phyloP scores from a whole-genome alignment of 2,888 invertebrate species.

The Pollenia amentaria region DNA sequence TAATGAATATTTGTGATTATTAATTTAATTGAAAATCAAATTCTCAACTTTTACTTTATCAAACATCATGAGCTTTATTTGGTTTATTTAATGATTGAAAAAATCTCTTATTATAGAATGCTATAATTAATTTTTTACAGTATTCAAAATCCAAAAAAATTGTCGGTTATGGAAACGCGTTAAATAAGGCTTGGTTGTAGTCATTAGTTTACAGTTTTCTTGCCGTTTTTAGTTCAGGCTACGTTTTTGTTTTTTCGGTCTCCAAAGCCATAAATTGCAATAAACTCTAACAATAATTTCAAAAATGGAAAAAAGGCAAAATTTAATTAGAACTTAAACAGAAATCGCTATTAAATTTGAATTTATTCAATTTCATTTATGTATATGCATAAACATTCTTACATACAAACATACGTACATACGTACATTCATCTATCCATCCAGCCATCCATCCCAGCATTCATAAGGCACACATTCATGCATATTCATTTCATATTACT shows the following conservation, averaged over 20 bases:
- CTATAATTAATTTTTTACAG: neutral
- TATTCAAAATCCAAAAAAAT: neutral
- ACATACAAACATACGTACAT: neutral
- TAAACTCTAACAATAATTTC: conserved; percentile 61
- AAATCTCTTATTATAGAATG: neutral
- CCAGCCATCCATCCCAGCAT: conserved; percentile 6
- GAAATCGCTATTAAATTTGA: conserved; percentile 62
- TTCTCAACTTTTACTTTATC: too few species aligned
- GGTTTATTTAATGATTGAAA: too few species aligned
- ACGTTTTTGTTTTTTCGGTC: conserved; percentile 21
- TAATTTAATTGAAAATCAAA: too few species aligned
- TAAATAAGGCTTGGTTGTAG: conserved; percentile 56
- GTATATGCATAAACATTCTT: conserved; percentile 33
- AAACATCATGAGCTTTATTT: too few species aligned
- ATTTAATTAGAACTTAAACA: conserved; percentile 72
- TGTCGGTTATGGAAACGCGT: conserved; percentile 22
- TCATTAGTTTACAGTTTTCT: conserved; percentile 49
- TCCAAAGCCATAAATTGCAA: conserved; percentile 68
- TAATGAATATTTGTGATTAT: too few species aligned
- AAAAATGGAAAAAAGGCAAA: conserved; percentile 54
- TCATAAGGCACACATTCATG: conserved; percentile 48
- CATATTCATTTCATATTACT: conserved; percentile 45
- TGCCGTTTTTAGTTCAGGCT: conserved; percentile 27
- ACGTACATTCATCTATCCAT: conserved; percentile 16
- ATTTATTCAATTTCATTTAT: conserved; percentile 50